Percentiles rank a stretch among this genome's conserved stretches.
phyloP scores from a whole-genome alignment of 2,113 vertebrate species.

The Lycaon pictus region DNA sequence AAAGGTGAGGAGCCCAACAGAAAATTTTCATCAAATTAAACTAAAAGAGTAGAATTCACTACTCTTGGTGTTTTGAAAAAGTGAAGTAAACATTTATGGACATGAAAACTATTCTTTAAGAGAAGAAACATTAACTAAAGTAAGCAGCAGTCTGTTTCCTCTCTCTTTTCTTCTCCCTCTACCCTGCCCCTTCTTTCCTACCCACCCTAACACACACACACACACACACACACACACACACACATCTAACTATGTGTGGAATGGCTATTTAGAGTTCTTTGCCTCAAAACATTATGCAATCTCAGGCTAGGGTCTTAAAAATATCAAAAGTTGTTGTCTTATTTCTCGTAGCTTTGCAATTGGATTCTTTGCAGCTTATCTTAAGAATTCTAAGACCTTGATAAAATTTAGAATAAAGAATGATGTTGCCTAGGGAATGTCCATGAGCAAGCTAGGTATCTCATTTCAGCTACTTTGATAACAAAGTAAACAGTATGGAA shows the following conservation, averaged over 20 bases:
- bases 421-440: slow-evolving; percentile 66
- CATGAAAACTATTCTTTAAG: background rate
- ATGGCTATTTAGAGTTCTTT: slow-evolving; percentile 41
- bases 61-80: slow-evolving; percentile 40
- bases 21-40: slow-evolving; percentile 1
- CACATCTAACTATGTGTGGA: background rate
- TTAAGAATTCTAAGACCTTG: slow-evolving; percentile 73
- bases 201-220: background rate
- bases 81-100: background rate
- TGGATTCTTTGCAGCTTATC: slow-evolving; percentile 71
- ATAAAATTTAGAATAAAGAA: slow-evolving; percentile 52
- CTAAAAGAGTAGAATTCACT: background rate
- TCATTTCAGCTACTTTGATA: slow-evolving; percentile 71
- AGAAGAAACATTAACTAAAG: background rate
- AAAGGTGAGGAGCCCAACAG: background rate
- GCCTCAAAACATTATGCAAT: slow-evolving; percentile 31
- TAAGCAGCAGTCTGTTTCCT: background rate
- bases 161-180: background rate
- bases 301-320: slow-evolving; percentile 35
- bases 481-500: slow-evolving; percentile 57
- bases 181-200: background rate
- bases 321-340: slow-evolving; percentile 49
- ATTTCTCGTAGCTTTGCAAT: background rate
- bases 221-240: no score
- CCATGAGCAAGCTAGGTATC: slow-evolving; percentile 37